Evolutionary conservation across 2,113 vertebrate species (phyloP), one percentile per base, ranked within the genome.

Genomic region (Merops nubicus): DNA sequence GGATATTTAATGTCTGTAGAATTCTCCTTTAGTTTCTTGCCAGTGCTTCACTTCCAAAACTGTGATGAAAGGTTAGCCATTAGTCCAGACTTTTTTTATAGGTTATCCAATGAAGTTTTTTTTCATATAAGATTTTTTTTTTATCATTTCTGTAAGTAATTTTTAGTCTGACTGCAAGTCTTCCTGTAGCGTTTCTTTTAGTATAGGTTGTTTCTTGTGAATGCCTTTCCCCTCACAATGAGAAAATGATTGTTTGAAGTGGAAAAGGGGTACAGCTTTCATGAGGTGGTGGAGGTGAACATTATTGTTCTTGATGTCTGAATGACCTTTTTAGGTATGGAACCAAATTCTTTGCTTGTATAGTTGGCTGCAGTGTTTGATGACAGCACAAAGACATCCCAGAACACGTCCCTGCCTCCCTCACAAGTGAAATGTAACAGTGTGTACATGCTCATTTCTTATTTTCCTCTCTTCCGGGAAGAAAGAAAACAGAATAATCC

Each of bases 21-120:
- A 20, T 81, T 67, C 83, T 96, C 23, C 50, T 95, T 97, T 93
- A 83, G 57, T 94, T 83, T 57, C 80, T 65, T 94, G 29, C 54
- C 70, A 94, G 60, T 76, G 45, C 51, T 94, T 95, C 77, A 59
- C 75, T 97, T 97, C 72, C 38, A 77, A 88, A 95, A 34, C 25
- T 72, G 42, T 31, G 4, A 43, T 80, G n/a, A 50, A 97, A 79
- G 48, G 50, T 64, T 50, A 73, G 89, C n/a, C 38, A 2, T 93
- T 86, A 33, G 38, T 93, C 74, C 81, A 77, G 57, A 36, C 57
- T 93, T 95, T 93, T 60, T 78, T 95, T 95, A 42, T 85, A 8
- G 56, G n/a, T 91, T 91, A 59, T 82, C 85, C 83, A 81, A 12
- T 79, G 63, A 62, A 73, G 10, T 28, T 86, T 95, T 94, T 92